Percentiles rank a stretch among this genome's conserved stretches.
Conservation (phyloP, 2,888 invertebrate species). For the Pseudolycoriella hygida region DNA sequence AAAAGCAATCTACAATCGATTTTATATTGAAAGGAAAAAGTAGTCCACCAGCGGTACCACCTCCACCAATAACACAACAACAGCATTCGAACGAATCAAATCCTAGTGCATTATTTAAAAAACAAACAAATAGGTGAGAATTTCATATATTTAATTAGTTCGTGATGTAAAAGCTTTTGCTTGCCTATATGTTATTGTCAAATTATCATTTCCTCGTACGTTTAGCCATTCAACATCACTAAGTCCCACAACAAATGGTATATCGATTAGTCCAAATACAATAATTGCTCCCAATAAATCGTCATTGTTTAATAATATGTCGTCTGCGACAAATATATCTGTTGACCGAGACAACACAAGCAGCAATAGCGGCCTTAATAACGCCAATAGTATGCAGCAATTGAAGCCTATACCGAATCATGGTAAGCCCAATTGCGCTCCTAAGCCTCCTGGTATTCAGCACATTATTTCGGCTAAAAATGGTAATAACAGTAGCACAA, state of each 20-base stretch:
- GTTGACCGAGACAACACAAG: constrained; percentile 2
- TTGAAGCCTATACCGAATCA: constrained; percentile 34
- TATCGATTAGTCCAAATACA: constrained; percentile 7
- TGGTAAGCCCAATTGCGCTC: constrained; percentile 71
- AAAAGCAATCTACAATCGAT: neutral
- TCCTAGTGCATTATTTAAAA: neutral
- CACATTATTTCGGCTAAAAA: constrained; percentile 23
- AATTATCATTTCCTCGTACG: no score
- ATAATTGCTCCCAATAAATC: constrained; percentile 25
- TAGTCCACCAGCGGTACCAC: neutral
- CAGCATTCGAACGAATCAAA: constrained; percentile 1
- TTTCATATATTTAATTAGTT: neutral
- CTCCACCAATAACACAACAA: neutral
- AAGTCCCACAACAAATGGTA: constrained; percentile 9
- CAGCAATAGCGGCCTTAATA: neutral
- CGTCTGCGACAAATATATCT: neutral
- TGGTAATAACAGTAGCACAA: constrained; percentile 10
- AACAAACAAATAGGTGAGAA: constrained; percentile 5
- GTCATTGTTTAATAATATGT: constrained; percentile 19
- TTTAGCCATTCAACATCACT: neutral
- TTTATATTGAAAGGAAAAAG: neutral
- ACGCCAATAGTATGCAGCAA: neutral
- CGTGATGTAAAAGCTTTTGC: neutral
- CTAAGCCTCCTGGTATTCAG: constrained; percentile 53
- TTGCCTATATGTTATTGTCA: no score